These are phyloP conservation scores for Xenentodon cancila DNA, from an alignment of 2,797 vertebrate species.

Conservation along the genomic window DNA sequence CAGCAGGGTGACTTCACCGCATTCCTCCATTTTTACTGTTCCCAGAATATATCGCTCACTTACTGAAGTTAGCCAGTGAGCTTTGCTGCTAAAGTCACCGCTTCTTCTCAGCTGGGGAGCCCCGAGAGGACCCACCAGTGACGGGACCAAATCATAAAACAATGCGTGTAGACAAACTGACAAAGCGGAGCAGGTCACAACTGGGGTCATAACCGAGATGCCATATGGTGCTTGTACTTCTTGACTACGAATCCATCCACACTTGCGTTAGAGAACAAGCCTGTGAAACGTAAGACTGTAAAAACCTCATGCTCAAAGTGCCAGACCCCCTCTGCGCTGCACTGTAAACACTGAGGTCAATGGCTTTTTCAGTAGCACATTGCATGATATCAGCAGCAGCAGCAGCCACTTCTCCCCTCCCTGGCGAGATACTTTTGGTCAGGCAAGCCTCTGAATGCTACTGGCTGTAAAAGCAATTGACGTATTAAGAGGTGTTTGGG, in stretches of 20 bases:
- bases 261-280: constrained; percentile 15
- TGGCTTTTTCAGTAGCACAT: constrained; percentile 59
- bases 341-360: constrained; percentile 62
- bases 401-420: constrained; percentile 28
- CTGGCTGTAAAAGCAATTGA: constrained; percentile 74
- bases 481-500: constrained; percentile 77
- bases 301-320: constrained; percentile 46
- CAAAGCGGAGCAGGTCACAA: constrained; percentile 28
- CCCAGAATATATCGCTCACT: constrained; percentile 59
- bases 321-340: constrained; percentile 42
- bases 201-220: constrained; percentile 32
- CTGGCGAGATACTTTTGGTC: constrained; percentile 53
- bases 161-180: constrained; percentile 37
- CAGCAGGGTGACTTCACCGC: constrained; percentile 75
- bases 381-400: constrained; percentile 63
- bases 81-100: constrained; percentile 56
- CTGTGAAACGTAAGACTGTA: constrained; percentile 32
- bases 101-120: constrained; percentile 40
- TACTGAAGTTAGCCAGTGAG: constrained; percentile 56
- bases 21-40: constrained; percentile 77
- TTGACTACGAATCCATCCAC: constrained; percentile 46
- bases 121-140: constrained; percentile 32
- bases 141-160: constrained; percentile 58
- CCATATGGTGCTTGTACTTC: constrained; percentile 15
- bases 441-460: constrained; percentile 67